Evolutionary conservation across 2,888 invertebrate genomes (phyloP).

Genomic region (Amphipoea lucens): DNA sequence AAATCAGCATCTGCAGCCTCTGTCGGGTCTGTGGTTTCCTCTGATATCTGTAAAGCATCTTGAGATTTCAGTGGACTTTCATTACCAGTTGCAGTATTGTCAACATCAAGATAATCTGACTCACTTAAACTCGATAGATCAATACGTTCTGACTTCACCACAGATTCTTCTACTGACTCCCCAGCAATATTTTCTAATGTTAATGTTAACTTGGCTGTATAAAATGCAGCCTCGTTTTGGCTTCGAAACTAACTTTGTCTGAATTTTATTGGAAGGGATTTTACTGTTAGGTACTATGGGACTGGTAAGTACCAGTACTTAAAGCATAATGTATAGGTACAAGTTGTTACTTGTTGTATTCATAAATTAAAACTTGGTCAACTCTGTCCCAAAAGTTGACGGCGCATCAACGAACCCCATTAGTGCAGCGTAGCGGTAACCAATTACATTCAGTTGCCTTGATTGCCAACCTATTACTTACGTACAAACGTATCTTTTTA

Average conservation of each 20-base stretch:
- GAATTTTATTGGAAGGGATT: not conserved
- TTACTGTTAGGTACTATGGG: not conserved
- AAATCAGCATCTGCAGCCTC: too few relatives aligned
- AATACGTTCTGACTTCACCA: too few relatives aligned
- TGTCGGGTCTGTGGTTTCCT: too few relatives aligned
- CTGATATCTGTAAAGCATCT: too few relatives aligned
- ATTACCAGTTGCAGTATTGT: too few relatives aligned
- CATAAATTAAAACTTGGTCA: not conserved
- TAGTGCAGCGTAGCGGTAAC: not conserved
- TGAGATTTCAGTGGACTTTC: too few relatives aligned
- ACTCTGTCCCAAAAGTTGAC: not conserved
- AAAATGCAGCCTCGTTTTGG: constrained; percentile 2
- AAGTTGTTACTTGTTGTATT: not conserved
- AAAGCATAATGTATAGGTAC: not conserved
- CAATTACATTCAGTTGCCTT: constrained; percentile 31
- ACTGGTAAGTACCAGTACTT: not conserved
- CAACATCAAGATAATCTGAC: too few relatives aligned
- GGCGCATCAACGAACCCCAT: not conserved
- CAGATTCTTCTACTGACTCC: too few relatives aligned
- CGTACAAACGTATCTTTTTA: not conserved
- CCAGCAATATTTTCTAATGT: constrained; percentile 28
- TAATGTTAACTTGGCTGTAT: not conserved
- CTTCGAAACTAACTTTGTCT: constrained; percentile 1
- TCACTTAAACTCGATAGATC: too few relatives aligned
- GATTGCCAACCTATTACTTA: constrained; percentile 31